Conservation (phyloP, 30 jellyfish, hydroid and myxozoan species). For the Hydractinia symbiolongicarpus region DNA sequence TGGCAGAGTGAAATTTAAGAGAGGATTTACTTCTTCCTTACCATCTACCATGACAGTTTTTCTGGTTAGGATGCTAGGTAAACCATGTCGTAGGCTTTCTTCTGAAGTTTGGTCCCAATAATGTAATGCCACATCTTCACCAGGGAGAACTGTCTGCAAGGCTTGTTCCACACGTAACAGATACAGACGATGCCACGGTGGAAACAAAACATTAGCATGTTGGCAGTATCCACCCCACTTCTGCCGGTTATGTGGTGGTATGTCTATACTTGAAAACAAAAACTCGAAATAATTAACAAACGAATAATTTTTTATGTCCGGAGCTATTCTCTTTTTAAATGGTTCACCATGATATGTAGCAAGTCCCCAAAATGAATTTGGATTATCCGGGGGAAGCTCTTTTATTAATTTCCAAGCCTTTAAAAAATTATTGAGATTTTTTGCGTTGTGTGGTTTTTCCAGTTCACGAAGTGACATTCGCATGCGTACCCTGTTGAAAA, state of each 20-base stretch:
- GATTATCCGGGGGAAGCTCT: slow-evolving; percentile 12
- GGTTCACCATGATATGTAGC: slow-evolving; percentile 46
- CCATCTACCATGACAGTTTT: background rate
- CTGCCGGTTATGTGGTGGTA: background rate
- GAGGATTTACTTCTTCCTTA: slow-evolving; percentile 7
- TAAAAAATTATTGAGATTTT: slow-evolving; percentile 1
- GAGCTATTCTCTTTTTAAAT: slow-evolving; percentile 10
- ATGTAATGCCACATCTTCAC: slow-evolving; percentile 17
- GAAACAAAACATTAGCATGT: slow-evolving; percentile 35
- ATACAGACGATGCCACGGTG: slow-evolving; percentile 43
- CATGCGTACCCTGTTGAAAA: background rate
- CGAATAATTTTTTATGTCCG: background rate
- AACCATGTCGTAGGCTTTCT: slow-evolving; percentile 23
- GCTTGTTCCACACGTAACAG: slow-evolving; percentile 27
- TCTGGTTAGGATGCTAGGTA: slow-evolving; percentile 25
- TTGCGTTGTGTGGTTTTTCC: background rate
- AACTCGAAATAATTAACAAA: too few relatives aligned
- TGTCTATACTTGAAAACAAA: background rate
- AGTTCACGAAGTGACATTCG: slow-evolving; percentile 20
- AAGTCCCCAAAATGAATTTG: slow-evolving; percentile 36
- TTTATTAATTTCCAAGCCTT: slow-evolving; percentile 19
- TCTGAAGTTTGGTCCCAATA: slow-evolving; percentile 45
- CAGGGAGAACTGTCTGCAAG: slow-evolving; percentile 24
- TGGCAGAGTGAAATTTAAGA: slow-evolving; percentile 11
- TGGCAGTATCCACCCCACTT: slow-evolving; percentile 47